Evolutionary conservation across 2,113 vertebrate genomes (phyloP), one percentile per base, ranked within the genome.

Genomic region (Pavo muticus): DNA sequence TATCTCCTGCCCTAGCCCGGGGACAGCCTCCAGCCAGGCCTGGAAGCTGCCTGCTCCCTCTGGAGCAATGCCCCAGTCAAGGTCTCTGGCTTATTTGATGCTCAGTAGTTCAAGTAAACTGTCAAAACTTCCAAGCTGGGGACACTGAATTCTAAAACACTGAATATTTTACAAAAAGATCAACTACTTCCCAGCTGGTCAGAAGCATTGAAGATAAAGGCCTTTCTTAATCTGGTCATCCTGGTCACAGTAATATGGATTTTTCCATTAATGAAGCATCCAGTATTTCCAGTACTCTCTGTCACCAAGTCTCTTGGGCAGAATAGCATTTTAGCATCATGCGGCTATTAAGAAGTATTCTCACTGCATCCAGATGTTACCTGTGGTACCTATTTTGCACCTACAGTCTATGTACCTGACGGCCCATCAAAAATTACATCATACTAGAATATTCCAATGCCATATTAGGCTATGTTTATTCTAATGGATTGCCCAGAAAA

Each of bases 401-500:
- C 15, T 35, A 20, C 3, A 57, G 35, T 11, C 30, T 42, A 32
- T 5, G 1, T 74, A 30, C 19, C 5, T 39, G 54, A 44, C 13
- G 16, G 3, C 17, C 25, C 1, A 0, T 0, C n/a, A 59, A 81
- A 8, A 10, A 59, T 44, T 0, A 1, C 15, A 61, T 20, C 6
- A 25, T 1, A 54, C 6, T 44, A 20, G n/a, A 71, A 72, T 42
- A 72, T 42, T 16, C 14, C 72, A 10, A 50, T 48, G 25, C 14
- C 7, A 10, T 48, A 64, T 27, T 44, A 68, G 50, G 20, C 19
- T 35, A 57, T 67, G 50, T 71, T 48, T 65, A 67, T 67, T 72
- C 39, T 60, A 77, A 72, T 20, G 25, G 21, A 40, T 72, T 69
- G 16, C 11, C 14, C 1, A 5, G 25, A 54, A 9, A 84, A 63